Base-by-base conservation (phyloP, 2,888 invertebrate species). In the Dorcus parallelipipedus region DNA sequence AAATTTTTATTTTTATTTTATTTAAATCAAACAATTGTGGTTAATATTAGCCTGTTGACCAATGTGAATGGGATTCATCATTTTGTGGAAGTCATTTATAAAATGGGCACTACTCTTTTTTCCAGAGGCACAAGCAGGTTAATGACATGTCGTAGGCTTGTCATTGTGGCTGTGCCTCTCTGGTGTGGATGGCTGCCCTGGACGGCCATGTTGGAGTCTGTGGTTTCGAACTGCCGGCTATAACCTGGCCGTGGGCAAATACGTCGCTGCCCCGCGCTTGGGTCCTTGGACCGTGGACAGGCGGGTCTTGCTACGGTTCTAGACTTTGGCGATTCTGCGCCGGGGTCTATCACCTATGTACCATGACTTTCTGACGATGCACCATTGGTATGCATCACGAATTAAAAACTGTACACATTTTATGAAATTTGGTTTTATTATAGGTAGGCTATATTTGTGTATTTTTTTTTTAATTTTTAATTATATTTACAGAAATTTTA, bases 51-150 rank as follows among this genome's bases (percentile, higher is more conserved):
- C 73, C 73, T 74, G 73, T 73, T 70, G 71, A 72, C 68, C 69
- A 67, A 67, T 74, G 69, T 73, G 71, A 69, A 73, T 70, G 70
- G 71, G 66, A 65, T 63, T 56, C 61, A 63, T 63, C 56, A 52
- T 56, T 59, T 59, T 59, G 54, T 52, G 54, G 52, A 52, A 54
- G 50, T 61, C 59, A 66, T 64, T 68, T 68, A 66, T 76, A 76
- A 77, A 75, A 72, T 76, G 73, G 75, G 71, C 75, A 74, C 73
- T 73, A 72, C 73, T 77, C 75, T 77, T 72, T 76, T 76, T 76
- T 78, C 76, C 78, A 78, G 78, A 78, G 78, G 78, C 78, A 77
- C 78, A 74, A 77, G 77, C 77, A 74, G 69, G 73, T 74, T 76
- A 73, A 74, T 74, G 74, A 70, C 71, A 69, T 65, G 66, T 60